Percentiles rank a stretch among this genome's conserved stretches.
Conservation (phyloP, 1,140 invertebrate genomes). For the Drosophila eugracilis region DNA sequence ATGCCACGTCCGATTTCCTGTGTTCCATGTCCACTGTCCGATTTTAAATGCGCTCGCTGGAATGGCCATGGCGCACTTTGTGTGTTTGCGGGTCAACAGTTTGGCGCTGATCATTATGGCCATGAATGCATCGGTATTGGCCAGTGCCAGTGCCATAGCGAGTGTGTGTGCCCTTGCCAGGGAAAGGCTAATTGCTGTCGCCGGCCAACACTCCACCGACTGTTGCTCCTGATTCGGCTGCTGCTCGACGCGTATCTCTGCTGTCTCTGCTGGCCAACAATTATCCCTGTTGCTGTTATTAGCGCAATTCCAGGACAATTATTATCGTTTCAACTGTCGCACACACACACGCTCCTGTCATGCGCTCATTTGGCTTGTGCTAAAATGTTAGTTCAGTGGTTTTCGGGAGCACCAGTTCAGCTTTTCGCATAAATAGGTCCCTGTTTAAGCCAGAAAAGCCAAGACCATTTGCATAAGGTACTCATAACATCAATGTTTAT, state of each 20-base stretch:
- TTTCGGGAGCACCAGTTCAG: slow-evolving; percentile 18
- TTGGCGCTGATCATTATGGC: slow-evolving; percentile 53
- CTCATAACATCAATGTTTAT: no score
- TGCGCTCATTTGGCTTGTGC: slow-evolving; percentile 12
- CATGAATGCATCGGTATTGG: slow-evolving; percentile 12
- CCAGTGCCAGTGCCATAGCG: not conserved
- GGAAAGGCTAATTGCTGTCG: slow-evolving; percentile 54
- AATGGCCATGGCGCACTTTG: slow-evolving; percentile 30
- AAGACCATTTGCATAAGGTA: not conserved
- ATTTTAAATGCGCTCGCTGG: slow-evolving; percentile 27
- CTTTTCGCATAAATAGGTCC: slow-evolving; percentile 1
- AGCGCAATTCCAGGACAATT: slow-evolving; percentile 70
- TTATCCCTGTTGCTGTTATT: slow-evolving; percentile 73
- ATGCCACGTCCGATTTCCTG: not conserved
- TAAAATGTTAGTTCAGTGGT: slow-evolving; percentile 35
- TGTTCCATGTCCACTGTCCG: slow-evolving; percentile 19
- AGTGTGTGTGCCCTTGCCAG: slow-evolving; percentile 32
- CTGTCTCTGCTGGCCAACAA: slow-evolving; percentile 42
- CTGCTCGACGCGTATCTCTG: slow-evolving; percentile 16
- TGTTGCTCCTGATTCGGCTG: slow-evolving; percentile 35
- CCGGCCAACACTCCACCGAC: slow-evolving; percentile 20
- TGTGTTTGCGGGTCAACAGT: slow-evolving; percentile 56
- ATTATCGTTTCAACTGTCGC: slow-evolving; percentile 57
- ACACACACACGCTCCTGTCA: slow-evolving; percentile 16
- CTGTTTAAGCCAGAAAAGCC: not conserved